Evolutionary conservation across 2,113 vertebrate genomes (phyloP).

Genomic region (Apeltes quadracus): DNA sequence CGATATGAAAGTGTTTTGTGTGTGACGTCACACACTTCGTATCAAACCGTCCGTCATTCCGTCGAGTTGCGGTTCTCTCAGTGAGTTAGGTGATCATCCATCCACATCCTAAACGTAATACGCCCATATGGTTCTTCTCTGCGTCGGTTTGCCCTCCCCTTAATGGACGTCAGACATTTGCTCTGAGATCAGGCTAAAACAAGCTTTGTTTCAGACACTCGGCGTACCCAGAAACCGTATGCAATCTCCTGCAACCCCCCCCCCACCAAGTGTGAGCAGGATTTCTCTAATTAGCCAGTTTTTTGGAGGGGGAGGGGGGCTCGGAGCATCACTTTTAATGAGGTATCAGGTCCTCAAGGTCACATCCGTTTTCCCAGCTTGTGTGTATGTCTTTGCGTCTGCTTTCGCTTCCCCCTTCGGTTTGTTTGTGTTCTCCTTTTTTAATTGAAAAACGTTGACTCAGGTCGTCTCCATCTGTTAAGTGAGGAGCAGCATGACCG

Average conservation of each 20-base stretch:
- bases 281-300: conserved; percentile 78
- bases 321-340: conserved; percentile 80
- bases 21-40: conserved; percentile 8
- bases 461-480: conserved; percentile 80
- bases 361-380: conserved; percentile 68
- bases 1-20: background rate
- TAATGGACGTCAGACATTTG: conserved; percentile 64
- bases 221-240: conserved; percentile 49
- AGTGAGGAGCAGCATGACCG: conserved; percentile 69
- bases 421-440: conserved; percentile 75
- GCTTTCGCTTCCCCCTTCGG: conserved; percentile 59
- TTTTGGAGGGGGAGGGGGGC: conserved; percentile 75
- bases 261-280: conserved; percentile 72
- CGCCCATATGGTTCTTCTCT: conserved; percentile 38
- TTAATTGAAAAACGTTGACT: conserved; percentile 80
- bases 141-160: conserved; percentile 35
- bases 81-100: conserved; percentile 26
- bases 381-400: conserved; percentile 55
- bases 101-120: conserved; percentile 40
- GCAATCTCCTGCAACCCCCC: conserved; percentile 54
- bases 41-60: background rate
- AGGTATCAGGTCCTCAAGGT: conserved; percentile 79
- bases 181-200: conserved; percentile 40
- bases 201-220: conserved; percentile 52
- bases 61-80: conserved; percentile 17